Base-by-base conservation (phyloP, 1,140 invertebrate genomes). In the Aleiodes sp. region DNA sequence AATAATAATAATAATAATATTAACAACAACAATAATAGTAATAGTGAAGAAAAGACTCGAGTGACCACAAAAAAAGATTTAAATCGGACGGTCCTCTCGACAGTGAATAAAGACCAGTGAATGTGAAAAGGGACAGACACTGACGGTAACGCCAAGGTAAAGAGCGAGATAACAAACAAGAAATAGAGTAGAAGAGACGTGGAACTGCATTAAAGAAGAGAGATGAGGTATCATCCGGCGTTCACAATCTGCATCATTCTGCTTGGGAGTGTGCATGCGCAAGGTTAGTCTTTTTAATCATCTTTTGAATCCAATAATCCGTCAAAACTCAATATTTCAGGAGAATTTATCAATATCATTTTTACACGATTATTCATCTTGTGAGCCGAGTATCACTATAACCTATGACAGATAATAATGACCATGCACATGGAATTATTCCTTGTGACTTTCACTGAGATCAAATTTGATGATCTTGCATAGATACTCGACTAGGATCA, bases 161-260 rank as follows among this genome's bases (percentile, higher is more conserved):
- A 43, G n/a, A n/a, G n/a, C n/a, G n/a, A n/a, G n/a, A n/a, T 16
- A 43, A 43, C 7, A 43, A 43, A 16, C 14, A 14, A 2, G 19
- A 43, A 46, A 57, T 70, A 37, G 14, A 68, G 26, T 19, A 56
- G 46, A 33, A 67, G 57, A 64, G 26, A 33, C 60, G 56, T 69
- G 62, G 56, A 52, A 31, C 39, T 52, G 56, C 29, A 68, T 33
- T 24, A 56, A 19, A 24, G 76, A 76, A 75, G 74, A 75, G 81
- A 79, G 73, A 84, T 82, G 82, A 80, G 74, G 80, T 78, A 75
- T 77, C 78, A 77, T 75, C 69, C 78, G 73, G 60, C 67, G 14
- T 75, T 80, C 71, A 75, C 76, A 71, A 72, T 78, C 69, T 68
- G 85, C 76, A 71, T 81, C 78, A 75, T 78, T 60, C 73, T 81